Evolutionary conservation across 2,113 vertebrate genomes (phyloP), one percentile per base, ranked within the genome.

Genomic region (Atherinomorus stipes): DNA sequence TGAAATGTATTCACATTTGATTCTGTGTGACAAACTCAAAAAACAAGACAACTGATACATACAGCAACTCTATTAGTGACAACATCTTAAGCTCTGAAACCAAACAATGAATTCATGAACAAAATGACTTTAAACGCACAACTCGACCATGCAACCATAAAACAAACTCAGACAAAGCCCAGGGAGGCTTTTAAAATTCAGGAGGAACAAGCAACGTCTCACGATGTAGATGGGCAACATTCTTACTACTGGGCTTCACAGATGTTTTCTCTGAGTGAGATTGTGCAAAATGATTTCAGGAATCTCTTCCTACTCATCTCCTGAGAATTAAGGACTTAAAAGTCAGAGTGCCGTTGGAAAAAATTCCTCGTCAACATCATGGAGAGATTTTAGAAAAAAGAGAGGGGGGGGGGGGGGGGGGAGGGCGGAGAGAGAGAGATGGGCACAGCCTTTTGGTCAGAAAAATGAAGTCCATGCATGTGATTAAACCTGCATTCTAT

Each of bases 131-230:
- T 45, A 70, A 22, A 63, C 25, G 65, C 51, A 47, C 4, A 5
- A 56, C 11, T 70, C 4, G 3, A 47, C 34, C 81, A 80, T 84
- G 81, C 75, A 86, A 63, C 65, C 57, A 74, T 25, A 67, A 11
- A 31, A 78, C 44, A 54, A 68, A 40, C 31, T 75, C 42, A 28
- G 53, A 69, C 37, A 10, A 26, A 1, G 72, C 40, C 31, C 23
- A 58, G 31, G 28, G n/a, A 0, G 2, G n/a, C 45, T 40, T 52
- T 38, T 19, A 47, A 47, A 18, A 47, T 18, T 16, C 6, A n/a
- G 16, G 18, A 19, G 44, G 44, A 47, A 15, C 18, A 15, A 47
- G 44, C 44, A 47, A 47, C 7, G 8, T 47, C 13, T 47, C 44
- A 37, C 18, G n/a, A 51, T 68, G 67, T 22, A 61, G 58, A 76